Evolutionary conservation across 2,797 vertebrate genomes (phyloP).

Genomic region (Buceros bicornis): DNA sequence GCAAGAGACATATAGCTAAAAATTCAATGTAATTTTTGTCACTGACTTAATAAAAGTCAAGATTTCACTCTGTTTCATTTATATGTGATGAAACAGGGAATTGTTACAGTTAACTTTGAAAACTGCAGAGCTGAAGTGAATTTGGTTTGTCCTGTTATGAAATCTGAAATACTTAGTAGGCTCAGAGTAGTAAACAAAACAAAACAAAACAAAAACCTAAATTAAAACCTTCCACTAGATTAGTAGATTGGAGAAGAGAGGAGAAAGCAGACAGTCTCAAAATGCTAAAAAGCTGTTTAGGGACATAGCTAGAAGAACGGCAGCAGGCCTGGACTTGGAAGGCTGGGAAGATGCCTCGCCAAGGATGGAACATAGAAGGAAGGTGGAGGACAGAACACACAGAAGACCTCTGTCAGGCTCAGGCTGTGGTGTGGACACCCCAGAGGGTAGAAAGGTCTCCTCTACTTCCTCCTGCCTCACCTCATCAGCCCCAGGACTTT

Average conservation of each 20-base stretch:
- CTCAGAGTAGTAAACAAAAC: not conserved
- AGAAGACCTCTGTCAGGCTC: not conserved
- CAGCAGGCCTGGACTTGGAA: not conserved
- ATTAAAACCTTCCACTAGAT: not conserved
- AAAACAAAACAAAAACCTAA: not conserved
- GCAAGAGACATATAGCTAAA: not conserved
- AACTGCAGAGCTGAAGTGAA: not conserved
- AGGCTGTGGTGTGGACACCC: not conserved
- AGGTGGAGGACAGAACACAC: not conserved
- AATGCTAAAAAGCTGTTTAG: not conserved
- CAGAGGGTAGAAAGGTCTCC: not conserved
- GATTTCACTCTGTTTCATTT: not conserved
- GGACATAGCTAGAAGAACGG: not conserved
- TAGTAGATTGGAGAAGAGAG: not conserved
- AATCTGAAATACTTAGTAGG: not conserved
- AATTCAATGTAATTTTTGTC: not conserved
- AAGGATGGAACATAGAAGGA: not conserved
- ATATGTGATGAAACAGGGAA: not conserved
- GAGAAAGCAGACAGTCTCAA: not conserved
- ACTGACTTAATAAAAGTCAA: not conserved
- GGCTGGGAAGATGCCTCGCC: not conserved
- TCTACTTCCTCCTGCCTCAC: not conserved
- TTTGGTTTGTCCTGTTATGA: not conserved
- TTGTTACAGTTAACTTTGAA: not conserved
- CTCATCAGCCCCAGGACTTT: not conserved